Evolutionary conservation across 2,113 vertebrate genomes (phyloP), one percentile per base, ranked within the genome.

Genomic region (Malurus alboscapulatus): DNA sequence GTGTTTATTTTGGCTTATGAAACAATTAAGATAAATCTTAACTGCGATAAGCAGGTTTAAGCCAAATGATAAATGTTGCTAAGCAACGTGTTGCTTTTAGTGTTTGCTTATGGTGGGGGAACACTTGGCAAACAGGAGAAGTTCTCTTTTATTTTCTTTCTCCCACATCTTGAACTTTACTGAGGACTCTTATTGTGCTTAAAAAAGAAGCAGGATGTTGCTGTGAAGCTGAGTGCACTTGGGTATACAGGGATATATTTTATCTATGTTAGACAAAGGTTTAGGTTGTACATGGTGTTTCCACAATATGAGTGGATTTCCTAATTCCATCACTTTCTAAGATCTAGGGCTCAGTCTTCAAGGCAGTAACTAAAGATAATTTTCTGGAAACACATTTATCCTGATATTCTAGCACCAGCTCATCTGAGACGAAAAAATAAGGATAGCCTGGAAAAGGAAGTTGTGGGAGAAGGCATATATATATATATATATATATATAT

Each of bases 1-100:
- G 51, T 97, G 96, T 98, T 98, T 98, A 95, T 97, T 97, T 98
- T 98, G 97, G 97, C 96, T 95, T 85, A 74, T 79, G 92, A 96
- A 97, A 97, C 59, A 89, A 67, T 95, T 96, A 96, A 96, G 97
- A 97, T 98, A 97, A 97, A 93, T 96, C 55, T 69, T 95, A 96
- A 67, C 74, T 93, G 85, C 87, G 94, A 98, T 98, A 97, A 98
- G 93, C 63, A 77, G 68, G 15, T 91, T 95, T 90, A 93, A 91
- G 91, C 83, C 82, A 92, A 97, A 96, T 90, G 86, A 94, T 94
- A 93, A 97, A 91, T 36, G 59, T 69, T 96, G 53, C 75, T 91
- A 94, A 96, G 95, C 94, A 96, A 91, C 30, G 0, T 93, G n/a
- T 48, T 92, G n/a, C 47, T 81, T 63, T 74, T 55, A 76, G 17